Evolutionary conservation across 2,113 vertebrate species (phyloP).

Genomic region (Misgurnus anguillicaudatus): DNA sequence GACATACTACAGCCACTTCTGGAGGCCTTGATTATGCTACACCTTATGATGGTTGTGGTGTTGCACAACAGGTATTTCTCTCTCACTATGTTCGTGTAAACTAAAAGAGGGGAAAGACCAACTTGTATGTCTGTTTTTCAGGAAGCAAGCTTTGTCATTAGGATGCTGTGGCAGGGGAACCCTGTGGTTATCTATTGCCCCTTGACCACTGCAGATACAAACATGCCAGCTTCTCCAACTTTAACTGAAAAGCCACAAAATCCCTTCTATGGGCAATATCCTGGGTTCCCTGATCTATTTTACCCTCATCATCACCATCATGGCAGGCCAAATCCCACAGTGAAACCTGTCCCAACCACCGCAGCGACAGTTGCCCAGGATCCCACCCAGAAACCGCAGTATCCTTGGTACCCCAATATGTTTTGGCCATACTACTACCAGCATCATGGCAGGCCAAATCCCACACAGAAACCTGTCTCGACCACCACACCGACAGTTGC

Average conservation of each 20-base stretch:
- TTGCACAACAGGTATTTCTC: constrained; percentile 53
- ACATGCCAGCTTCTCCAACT: no score
- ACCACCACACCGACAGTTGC: neutral
- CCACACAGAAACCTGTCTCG: no score
- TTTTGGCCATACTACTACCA: neutral
- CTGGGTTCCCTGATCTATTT: neutral
- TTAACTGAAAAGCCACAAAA: no score
- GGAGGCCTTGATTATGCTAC: constrained; percentile 50
- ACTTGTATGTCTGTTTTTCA: constrained; percentile 30
- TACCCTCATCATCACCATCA: neutral
- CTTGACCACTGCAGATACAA: neutral
- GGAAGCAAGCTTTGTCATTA: constrained; percentile 53
- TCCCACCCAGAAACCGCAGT: neutral
- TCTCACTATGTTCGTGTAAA: neutral
- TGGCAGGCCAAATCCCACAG: neutral
- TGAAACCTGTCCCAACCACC: neutral
- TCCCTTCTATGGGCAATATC: neutral
- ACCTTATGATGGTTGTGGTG: constrained; percentile 59
- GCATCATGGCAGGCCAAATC: neutral
- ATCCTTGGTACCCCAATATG: neutral
- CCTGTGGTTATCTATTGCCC: constrained; percentile 49
- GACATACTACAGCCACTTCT: constrained; percentile 25
- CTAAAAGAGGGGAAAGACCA: neutral
- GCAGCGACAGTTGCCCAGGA: neutral
- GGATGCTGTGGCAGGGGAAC: constrained; percentile 49